These are phyloP conservation scores for Hydrozoanthus gracilis DNA, from an alignment of 92 coral and sea anemone species.

Conservation along the genomic window DNA sequence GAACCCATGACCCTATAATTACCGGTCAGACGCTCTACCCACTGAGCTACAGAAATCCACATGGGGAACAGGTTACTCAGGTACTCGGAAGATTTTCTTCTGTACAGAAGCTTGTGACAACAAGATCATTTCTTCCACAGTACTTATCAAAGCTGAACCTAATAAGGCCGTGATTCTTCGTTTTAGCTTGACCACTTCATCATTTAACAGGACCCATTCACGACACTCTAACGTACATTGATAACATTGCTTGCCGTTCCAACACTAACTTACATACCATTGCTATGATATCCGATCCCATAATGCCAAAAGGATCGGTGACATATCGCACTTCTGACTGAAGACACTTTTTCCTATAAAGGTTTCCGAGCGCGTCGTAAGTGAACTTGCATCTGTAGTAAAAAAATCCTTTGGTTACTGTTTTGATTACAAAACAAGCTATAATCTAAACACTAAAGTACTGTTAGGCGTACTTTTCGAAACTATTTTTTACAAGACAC, in stretches of 20 bases:
- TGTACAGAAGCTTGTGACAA: neutral
- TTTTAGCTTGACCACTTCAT: no score
- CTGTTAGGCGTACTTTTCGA: no score
- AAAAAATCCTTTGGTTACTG: neutral
- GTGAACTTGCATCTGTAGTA: conserved; percentile 58
- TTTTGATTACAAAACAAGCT: neutral
- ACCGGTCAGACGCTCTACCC: neutral
- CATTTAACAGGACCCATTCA: no score
- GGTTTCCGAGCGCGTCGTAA: conserved; percentile 76
- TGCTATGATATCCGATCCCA: conserved; percentile 68
- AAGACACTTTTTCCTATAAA: conserved; percentile 74
- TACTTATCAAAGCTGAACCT: no score
- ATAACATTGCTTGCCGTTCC: neutral
- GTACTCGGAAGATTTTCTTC: neutral
- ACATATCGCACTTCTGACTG: conserved; percentile 69
- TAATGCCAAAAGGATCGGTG: conserved; percentile 72
- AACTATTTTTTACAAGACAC: no score
- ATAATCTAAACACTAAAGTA: no score
- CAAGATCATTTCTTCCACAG: no score
- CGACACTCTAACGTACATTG: no score
- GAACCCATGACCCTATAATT: neutral
- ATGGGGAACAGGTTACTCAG: neutral
- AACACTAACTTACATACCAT: conserved; percentile 46
- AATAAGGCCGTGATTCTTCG: no score
- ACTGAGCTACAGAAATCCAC: neutral